A percentile compares a stretch with the other conserved stretches of the same genome.
These are phyloP conservation scores for Cottus gobio DNA, from an alignment of 2,113 vertebrate genomes.

Conservation along the genomic window DNA sequence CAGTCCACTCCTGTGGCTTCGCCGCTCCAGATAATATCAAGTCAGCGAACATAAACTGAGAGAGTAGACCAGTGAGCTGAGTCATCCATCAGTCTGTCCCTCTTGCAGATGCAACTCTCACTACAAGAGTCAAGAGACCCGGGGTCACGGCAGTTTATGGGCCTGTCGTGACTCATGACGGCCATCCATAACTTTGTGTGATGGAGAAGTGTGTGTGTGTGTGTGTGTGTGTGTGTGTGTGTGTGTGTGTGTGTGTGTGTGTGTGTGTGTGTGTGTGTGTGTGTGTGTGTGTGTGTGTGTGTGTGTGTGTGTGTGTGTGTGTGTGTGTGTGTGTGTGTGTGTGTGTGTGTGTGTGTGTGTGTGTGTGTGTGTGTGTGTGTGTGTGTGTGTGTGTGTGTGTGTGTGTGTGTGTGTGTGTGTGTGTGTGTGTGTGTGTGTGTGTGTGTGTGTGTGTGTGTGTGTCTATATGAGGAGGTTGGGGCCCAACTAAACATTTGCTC, in stretches of 20 bases:
- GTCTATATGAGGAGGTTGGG: neutral
- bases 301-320: too few species aligned
- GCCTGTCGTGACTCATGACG: too few species aligned
- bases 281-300: too few species aligned
- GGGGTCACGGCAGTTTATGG: neutral
- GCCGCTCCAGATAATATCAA: neutral
- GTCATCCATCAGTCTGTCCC: neutral
- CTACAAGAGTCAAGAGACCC: neutral
- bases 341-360: too few species aligned
- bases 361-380: too few species aligned
- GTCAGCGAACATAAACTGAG: neutral
- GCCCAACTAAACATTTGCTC: neutral
- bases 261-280: too few species aligned
- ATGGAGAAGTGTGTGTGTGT: neutral
- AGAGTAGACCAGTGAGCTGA: neutral
- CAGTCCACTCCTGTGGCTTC: neutral
- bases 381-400: too few species aligned
- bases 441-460: too few species aligned
- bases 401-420: too few species aligned
- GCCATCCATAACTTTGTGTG: neutral
- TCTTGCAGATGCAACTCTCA: neutral
- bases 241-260: too few species aligned
- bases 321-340: too few species aligned
- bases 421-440: too few species aligned
- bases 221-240: neutral